These are phyloP conservation scores for Aromia moschata DNA, from an alignment of 2,888 invertebrate genomes.

Conservation along the genomic window DNA sequence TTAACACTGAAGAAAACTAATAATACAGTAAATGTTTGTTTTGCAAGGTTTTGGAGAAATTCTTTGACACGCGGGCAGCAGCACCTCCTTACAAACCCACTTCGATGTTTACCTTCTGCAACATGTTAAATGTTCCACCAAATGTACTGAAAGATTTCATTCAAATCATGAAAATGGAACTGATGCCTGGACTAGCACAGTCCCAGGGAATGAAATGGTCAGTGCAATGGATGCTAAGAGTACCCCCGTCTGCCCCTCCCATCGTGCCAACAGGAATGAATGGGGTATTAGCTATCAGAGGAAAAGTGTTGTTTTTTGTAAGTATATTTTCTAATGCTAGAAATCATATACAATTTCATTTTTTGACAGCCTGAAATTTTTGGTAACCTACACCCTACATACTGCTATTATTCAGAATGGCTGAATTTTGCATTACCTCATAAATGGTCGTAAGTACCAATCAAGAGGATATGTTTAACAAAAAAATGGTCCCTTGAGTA, in stretches of 20 bases:
- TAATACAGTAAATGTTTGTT: no score
- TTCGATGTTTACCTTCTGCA: conserved; percentile 85
- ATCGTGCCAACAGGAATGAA: conserved; percentile 92
- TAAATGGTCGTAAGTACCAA: no score
- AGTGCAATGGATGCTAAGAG: conserved; percentile 90
- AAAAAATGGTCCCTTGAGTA: no score
- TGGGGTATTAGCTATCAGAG: conserved; percentile 84
- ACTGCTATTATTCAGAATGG: no score
- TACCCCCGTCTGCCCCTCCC: conserved; percentile 87
- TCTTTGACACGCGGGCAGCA: conserved; percentile 89
- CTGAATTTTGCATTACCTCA: no score
- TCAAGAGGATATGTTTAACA: no score
- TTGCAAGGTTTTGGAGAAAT: conserved; percentile 85
- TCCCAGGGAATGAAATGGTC: conserved; percentile 82
- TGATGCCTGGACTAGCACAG: conserved; percentile 70
- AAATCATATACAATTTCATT: no score
- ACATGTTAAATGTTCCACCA: conserved; percentile 83
- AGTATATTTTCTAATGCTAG: no score
- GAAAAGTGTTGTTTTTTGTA: conserved; percentile 93
- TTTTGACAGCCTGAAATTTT: no score
- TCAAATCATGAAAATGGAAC: conserved; percentile 79
- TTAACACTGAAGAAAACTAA: no score
- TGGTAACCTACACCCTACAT: no score
- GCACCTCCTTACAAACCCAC: conserved; percentile 92
- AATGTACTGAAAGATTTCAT: conserved; percentile 92